Base-by-base conservation (phyloP, 2,113 vertebrate genomes). In the Electrona antarctica region DNA sequence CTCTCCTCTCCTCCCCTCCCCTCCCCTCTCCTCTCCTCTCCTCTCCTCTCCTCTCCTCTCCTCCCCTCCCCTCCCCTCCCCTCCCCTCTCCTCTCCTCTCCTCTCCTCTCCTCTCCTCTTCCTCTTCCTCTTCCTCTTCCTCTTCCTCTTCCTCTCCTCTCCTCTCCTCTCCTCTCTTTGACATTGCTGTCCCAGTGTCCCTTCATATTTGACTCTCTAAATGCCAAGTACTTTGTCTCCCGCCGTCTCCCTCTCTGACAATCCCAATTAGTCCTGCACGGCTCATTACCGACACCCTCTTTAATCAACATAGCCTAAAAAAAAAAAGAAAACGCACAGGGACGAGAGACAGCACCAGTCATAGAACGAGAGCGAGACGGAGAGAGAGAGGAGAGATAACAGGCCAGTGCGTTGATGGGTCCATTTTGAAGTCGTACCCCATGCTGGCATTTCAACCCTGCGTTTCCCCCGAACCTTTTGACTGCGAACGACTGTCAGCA, bases 241-340 rank as follows among this genome's bases (percentile, higher is more conserved):
- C 12, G 71, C 87, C 83, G 79, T 76, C 80, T 76, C 72, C 14
- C 50, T 71, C 71, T 62, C 67, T 84, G 81, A 84, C 80, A 79
- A 73, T 83, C 68, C 74, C 79, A 86, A 83, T 86, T 83, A 90
- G 80, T 82, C 69, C 77, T 77, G 21, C 62, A 64, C 52, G 81
- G 75, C 78, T 88, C 83, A 85, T 85, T 87, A 84, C 47, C 71
- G 78, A 63, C 68, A 86, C 60, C 68, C 68, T 67, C 67, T 46
- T 74, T 78, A 84, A 85, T 85, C 84, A 81, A 57, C 47, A 41
- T 52, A 63, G 66, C 48, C 21, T 67, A 70, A 87, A 82, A 71
- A 55, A 73, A 5, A 45, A 57, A 46, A 2, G 2, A 2, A 33
- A 2, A 33, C 29, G 29, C 29, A 33, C 29, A 4, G 29, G 29